Percentiles rank a stretch among this genome's conserved stretches.
phyloP scores from a whole-genome alignment of 2,797 vertebrate genomes.

The Poeciliopsis infans region DNA sequence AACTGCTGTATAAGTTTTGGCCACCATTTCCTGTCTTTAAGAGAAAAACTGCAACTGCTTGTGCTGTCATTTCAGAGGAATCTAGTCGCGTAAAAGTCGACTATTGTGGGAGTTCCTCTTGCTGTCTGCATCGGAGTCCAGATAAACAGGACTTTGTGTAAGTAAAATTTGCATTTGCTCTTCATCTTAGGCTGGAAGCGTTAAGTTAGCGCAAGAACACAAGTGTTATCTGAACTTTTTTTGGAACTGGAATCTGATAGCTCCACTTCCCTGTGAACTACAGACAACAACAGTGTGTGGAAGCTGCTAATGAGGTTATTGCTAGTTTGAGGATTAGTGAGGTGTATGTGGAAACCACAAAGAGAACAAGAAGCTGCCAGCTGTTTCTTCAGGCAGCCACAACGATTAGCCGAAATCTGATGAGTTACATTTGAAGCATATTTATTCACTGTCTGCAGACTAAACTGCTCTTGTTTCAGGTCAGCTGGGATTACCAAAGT shows the following conservation, averaged over 20 bases:
- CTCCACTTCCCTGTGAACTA: neutral
- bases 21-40: conserved; percentile 19
- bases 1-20: conserved; percentile 24
- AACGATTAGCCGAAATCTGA: neutral
- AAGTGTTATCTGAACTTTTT: neutral
- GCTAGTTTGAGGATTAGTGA: neutral
- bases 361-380: neutral
- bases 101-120: neutral
- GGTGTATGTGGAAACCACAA: neutral
- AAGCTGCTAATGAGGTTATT: neutral
- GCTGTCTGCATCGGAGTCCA: neutral
- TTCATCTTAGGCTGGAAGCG: neutral
- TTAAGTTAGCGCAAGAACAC: neutral
- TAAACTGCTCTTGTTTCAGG: neutral
- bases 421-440: neutral
- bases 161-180: neutral
- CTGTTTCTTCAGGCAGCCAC: neutral
- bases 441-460: neutral
- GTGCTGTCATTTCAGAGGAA: neutral
- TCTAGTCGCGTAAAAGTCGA: neutral
- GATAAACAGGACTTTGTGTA: neutral
- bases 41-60: conserved; percentile 38
- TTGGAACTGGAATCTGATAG: neutral
- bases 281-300: neutral
- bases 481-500: neutral